Evolutionary conservation across 2,888 invertebrate genomes (phyloP).

Genomic region (Drosophila prolongata): DNA sequence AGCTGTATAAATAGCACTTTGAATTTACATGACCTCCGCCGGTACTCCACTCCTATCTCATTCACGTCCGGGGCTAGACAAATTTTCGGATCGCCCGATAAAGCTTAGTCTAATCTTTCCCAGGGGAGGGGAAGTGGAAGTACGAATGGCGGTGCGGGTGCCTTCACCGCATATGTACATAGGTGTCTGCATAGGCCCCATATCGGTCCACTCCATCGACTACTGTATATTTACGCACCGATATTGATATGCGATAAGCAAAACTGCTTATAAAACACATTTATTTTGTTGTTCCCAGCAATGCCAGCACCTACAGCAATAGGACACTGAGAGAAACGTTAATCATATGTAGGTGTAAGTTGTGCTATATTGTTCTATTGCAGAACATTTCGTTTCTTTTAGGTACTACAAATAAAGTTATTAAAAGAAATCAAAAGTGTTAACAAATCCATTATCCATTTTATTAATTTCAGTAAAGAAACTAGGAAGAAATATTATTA

Average conservation of each 20-base stretch:
- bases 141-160: slow-evolving; percentile 10
- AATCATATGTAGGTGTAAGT: background rate
- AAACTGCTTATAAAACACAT: slow-evolving; percentile 79
- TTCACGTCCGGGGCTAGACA: slow-evolving; percentile 12
- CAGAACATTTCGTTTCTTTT: too few species aligned
- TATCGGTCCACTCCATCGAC: slow-evolving; percentile 74
- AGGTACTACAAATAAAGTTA: too few species aligned
- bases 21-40: slow-evolving; percentile 44
- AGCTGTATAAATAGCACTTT: slow-evolving; percentile 41
- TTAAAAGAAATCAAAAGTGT: too few species aligned
- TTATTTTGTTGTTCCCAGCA: slow-evolving; percentile 71
- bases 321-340: slow-evolving; percentile 1
- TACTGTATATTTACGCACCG: slow-evolving; percentile 82
- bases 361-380: background rate
- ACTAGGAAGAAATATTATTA: too few species aligned
- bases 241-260: slow-evolving; percentile 79
- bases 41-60: background rate
- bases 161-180: slow-evolving; percentile 47
- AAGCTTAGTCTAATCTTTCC: slow-evolving; percentile 52
- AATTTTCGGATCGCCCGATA: slow-evolving; percentile 37
- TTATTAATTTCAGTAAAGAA: too few species aligned
- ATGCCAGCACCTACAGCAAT: slow-evolving; percentile 14
- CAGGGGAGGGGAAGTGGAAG: slow-evolving; percentile 1
- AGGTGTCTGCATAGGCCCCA: slow-evolving; percentile 37
- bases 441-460: too few species aligned